phyloP scores from a whole-genome alignment of 2,113 vertebrate genomes.

The Salvelinus alpinus region DNA sequence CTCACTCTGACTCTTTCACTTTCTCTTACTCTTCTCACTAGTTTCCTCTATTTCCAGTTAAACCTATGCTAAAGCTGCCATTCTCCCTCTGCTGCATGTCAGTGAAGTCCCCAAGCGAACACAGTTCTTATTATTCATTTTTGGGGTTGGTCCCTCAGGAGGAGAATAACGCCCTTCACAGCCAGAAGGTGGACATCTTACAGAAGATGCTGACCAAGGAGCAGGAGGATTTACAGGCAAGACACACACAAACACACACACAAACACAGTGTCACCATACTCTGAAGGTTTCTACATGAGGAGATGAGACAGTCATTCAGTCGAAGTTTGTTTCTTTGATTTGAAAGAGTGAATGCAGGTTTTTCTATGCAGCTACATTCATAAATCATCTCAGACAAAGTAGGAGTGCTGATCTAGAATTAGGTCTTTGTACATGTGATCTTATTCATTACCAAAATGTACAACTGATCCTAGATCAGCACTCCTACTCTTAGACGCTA shows the following conservation, averaged over 20 bases:
- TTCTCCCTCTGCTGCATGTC: background rate
- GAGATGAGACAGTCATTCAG: no score
- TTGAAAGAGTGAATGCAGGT: no score
- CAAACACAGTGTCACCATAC: background rate
- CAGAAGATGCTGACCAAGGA: conserved; percentile 84
- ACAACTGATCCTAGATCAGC: no score
- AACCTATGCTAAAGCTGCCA: background rate
- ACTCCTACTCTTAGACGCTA: no score
- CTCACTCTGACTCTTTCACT: background rate
- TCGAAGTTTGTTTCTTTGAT: no score
- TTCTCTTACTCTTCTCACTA: background rate
- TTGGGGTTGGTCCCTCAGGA: conserved; percentile 55
- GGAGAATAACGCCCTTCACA: conserved; percentile 81
- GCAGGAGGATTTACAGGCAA: conserved; percentile 82
- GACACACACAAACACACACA: no score
- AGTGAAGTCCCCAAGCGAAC: background rate
- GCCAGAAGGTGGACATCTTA: conserved; percentile 81
- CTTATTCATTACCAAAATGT: no score
- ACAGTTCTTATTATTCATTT: background rate
- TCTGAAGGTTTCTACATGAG: no score
- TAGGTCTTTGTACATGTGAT: no score
- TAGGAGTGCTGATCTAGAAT: no score
- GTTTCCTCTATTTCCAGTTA: background rate
- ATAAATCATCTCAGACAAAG: no score
- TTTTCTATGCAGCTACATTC: no score